Conservation (phyloP, 2,113 vertebrate species). For the Oryctolagus cuniculus region DNA sequence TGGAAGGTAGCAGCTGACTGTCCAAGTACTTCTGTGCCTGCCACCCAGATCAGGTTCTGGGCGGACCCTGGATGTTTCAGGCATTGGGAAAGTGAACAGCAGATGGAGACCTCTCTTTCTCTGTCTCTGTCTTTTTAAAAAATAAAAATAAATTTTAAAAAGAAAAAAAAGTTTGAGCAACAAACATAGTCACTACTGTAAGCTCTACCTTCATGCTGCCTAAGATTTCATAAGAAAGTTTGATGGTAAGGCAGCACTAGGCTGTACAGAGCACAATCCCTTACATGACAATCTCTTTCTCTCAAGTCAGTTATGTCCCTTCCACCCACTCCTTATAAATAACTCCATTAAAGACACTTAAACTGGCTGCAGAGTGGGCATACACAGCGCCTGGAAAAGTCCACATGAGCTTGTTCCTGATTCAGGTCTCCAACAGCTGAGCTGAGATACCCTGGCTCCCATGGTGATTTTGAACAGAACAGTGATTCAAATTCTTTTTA, state of each 20-base stretch:
- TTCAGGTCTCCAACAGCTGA: too few species aligned
- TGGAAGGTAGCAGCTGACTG: too few species aligned
- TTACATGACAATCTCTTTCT: background rate
- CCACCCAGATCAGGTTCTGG: too few species aligned
- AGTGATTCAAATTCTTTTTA: too few species aligned
- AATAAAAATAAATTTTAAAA: background rate
- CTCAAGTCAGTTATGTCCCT: background rate
- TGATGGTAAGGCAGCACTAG: too few species aligned
- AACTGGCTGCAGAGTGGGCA: background rate
- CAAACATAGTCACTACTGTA: background rate
- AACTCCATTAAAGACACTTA: background rate
- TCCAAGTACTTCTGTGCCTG: too few species aligned
- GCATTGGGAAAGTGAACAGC: too few species aligned
- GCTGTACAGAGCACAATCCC: background rate
- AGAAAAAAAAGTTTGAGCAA: background rate
- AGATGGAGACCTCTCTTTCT: too few species aligned
- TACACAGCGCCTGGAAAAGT: background rate
- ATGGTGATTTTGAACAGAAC: background rate
- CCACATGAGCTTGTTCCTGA: background rate
- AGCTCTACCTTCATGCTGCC: background rate
- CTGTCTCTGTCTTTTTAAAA: too few species aligned
- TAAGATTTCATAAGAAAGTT: too few species aligned
- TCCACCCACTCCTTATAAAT: background rate
- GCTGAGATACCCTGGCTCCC: background rate
- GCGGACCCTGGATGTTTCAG: too few species aligned